These are phyloP conservation scores for Drosophila nannoptera DNA, from an alignment of 1,140 invertebrate species.

Conservation along the genomic window DNA sequence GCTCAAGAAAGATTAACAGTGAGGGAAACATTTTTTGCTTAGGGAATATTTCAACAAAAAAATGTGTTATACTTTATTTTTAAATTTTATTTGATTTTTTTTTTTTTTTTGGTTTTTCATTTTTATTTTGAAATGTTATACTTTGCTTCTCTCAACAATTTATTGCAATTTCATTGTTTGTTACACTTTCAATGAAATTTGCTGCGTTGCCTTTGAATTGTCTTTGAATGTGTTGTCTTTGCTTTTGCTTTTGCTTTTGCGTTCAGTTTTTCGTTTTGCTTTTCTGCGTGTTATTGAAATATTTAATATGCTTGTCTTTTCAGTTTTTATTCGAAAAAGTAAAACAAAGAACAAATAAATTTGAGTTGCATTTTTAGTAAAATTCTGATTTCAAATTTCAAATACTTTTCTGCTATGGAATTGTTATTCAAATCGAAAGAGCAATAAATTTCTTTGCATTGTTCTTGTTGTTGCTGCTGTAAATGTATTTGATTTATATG, in stretches of 20 bases:
- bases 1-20: no score
- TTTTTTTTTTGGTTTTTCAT: not conserved
- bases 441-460: conserved; percentile 12
- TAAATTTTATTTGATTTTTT: conserved; percentile 13
- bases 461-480: not conserved
- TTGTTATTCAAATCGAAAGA: conserved; percentile 31
- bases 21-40: not conserved
- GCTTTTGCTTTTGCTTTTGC: conserved; percentile 16
- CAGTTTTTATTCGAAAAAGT: no score
- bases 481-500: conserved; percentile 25
- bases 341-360: conserved; percentile 36
- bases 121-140: conserved; percentile 32
- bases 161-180: conserved; percentile 46
- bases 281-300: not conserved
- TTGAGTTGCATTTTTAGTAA: conserved; percentile 32
- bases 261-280: not conserved
- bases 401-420: conserved; percentile 10
- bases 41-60: no score
- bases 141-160: conserved; percentile 36
- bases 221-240: conserved; percentile 1
- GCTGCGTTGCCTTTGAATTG: conserved; percentile 24
- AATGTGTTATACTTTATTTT: not conserved
- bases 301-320: not conserved
- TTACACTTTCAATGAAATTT: conserved; percentile 42
- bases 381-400: conserved; percentile 3